A percentile compares a stretch with the other conserved stretches of the same genome.
Evolutionary conservation across 1,140 invertebrate genomes (phyloP).

Genomic region (Diorhabda elongata): DNA sequence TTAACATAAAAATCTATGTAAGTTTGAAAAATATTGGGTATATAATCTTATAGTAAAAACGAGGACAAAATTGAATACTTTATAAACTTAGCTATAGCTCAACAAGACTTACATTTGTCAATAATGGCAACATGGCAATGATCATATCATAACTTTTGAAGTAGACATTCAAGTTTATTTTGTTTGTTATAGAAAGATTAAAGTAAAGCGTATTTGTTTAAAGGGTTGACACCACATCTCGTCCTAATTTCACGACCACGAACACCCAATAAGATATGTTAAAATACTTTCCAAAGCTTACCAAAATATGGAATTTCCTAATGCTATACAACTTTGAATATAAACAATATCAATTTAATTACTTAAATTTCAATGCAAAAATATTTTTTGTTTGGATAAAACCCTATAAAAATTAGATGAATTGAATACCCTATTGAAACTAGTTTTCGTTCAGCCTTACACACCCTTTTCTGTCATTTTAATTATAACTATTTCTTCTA

Average conservation of each 20-base stretch:
- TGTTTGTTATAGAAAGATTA: not conserved
- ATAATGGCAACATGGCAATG: not conserved
- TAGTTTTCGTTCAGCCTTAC: conserved; percentile 5
- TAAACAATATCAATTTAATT: conserved; percentile 19
- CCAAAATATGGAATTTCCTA: conserved; percentile 24
- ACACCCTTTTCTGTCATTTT: not conserved
- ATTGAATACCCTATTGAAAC: conserved; percentile 4
- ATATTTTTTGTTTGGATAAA: conserved; percentile 23
- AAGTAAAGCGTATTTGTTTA: conserved; percentile 12
- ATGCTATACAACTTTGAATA: conserved; percentile 15
- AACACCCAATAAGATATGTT: conserved; percentile 26
- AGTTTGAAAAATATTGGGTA: no score
- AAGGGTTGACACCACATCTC: not conserved
- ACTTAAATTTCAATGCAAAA: conserved; percentile 21
- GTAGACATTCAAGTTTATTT: not conserved
- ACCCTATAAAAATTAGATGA: conserved; percentile 18
- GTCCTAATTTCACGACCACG: not conserved
- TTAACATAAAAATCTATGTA: no score
- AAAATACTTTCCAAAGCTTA: conserved; percentile 25
- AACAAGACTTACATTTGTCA: not conserved
- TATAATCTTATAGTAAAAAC: no score
- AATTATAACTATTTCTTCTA: not conserved
- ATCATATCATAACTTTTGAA: not conserved
- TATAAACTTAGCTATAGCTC: not conserved
- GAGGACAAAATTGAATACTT: no score